A percentile compares a stretch with the other conserved stretches of the same genome.
phyloP scores from a whole-genome alignment of 1,140 invertebrate species.

The Diploscapter pachys region DNA sequence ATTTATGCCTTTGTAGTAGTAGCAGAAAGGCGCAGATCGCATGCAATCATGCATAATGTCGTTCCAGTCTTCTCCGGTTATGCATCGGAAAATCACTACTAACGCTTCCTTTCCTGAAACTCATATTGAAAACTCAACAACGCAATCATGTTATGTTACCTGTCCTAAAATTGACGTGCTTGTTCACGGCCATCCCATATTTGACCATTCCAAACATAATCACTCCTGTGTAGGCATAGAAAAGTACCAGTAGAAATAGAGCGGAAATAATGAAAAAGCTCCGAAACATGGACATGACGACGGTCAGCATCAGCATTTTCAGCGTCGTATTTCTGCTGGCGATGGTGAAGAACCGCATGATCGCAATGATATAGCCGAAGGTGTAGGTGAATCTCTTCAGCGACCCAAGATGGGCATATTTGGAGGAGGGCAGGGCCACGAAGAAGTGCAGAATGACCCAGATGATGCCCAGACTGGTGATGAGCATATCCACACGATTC shows the following conservation, averaged over 20 bases:
- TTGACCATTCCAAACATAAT: slow-evolving; percentile 98
- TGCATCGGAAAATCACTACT: slow-evolving; percentile 94
- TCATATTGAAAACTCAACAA: slow-evolving; percentile 77
- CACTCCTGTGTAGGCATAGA: slow-evolving; percentile 94
- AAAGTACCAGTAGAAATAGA: slow-evolving; percentile 97
- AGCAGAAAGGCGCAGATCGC: slow-evolving; percentile 82
- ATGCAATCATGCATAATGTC: slow-evolving; percentile 99
- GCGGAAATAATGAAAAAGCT: slow-evolving; percentile 99
- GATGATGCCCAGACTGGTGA: slow-evolving; percentile 88
- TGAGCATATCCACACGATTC: slow-evolving; percentile 94
- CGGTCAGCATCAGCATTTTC: slow-evolving; percentile 98
- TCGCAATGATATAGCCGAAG: slow-evolving; percentile 95
- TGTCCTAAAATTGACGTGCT: slow-evolving; percentile 64
- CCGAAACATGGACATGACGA: slow-evolving; percentile 97
- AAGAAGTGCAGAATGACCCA: slow-evolving; percentile 94
- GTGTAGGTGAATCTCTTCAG: slow-evolving; percentile 70
- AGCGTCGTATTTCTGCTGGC: slow-evolving; percentile 80
- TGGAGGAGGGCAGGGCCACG: slow-evolving; percentile 28
- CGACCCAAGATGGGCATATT: background rate
- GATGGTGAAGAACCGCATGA: slow-evolving; percentile 96
- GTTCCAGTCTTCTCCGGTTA: slow-evolving; percentile 99
- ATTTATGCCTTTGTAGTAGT: slow-evolving; percentile 76
- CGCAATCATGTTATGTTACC: too few relatives aligned
- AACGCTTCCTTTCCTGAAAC: slow-evolving; percentile 89
- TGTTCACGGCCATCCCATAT: slow-evolving; percentile 93